Evolutionary conservation across 2,797 vertebrate species (phyloP), one percentile per base, ranked within the genome.

Genomic region (Rhinophrynus dorsalis): DNA sequence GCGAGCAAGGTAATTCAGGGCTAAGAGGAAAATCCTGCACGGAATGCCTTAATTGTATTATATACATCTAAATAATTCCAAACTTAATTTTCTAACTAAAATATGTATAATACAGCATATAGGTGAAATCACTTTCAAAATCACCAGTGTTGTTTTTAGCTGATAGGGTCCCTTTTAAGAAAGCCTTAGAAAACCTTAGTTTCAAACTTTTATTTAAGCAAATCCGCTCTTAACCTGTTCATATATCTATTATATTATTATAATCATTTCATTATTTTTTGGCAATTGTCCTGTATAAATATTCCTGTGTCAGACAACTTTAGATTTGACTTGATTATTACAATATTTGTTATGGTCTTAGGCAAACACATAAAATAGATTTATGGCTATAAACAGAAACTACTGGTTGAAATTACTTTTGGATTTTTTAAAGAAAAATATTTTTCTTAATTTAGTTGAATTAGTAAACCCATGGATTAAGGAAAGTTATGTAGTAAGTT

Each of bases 231-330:
- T 26, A 18, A 40, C 17, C 17, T 59, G 13, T 38, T 10, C 8
- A 42, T 51, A 9, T 32, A 51, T 42, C 26, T 68, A 15, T n/a
- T 60, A 42, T 2, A 9, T 5, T 21, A 21, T 50, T 68, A 30
- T 52, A 21, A 15, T 11, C n/a, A 13, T 27, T 17, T 21, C 26
- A 38, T 50, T 6, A 50, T 27, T 61, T 61, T 23, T 32, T 44
- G 57, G 57, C 48, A 20, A 6, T 69, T 54, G 8, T 45, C 58
- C 29, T 27, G 35, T 17, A 32, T 35, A 33, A 61, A 62, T 45
- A 69, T 45, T 69, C 20, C 20, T 18, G 6, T 35, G 44, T 52
- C 35, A 68, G 26, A 51, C 23, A 8, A 48, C 6, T 30, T 27
- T 17, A 35, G 47, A 27, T 62, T 70, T 47, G 24, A 21, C 35